These are phyloP conservation scores for Apodemus speciosus DNA, from an alignment of 2,113 vertebrate genomes.

Conservation along the genomic window DNA sequence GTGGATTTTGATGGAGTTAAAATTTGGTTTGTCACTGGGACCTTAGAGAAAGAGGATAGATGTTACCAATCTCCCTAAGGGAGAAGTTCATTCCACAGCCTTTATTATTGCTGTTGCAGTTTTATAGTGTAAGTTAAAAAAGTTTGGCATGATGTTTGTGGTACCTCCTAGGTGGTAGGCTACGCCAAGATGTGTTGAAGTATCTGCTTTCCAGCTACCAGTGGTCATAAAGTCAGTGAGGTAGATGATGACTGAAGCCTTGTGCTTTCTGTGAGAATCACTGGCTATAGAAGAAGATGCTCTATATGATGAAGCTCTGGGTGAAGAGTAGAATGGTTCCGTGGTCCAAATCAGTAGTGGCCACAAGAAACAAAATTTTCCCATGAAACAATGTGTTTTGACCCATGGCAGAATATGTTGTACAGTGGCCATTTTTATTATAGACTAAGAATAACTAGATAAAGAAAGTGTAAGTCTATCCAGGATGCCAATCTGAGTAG, in stretches of 20 bases:
- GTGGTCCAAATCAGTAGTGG: not conserved
- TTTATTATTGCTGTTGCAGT: not conserved
- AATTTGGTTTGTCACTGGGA: not conserved
- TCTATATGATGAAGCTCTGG: not conserved
- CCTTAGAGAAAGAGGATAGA: not conserved
- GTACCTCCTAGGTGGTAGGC: not conserved
- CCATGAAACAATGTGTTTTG: not conserved
- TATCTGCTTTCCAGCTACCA: not conserved
- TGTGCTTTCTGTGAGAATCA: not conserved
- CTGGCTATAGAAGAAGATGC: not conserved
- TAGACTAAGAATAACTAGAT: not conserved
- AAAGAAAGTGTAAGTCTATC: not conserved
- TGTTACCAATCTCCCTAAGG: not conserved
- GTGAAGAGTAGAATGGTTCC: not conserved
- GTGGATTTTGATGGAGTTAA: not conserved
- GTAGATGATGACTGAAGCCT: not conserved
- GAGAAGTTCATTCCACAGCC: not conserved
- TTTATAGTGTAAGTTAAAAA: conserved; percentile 11
- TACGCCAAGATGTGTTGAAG: not conserved
- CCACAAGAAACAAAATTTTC: not conserved
- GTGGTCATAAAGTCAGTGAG: not conserved
- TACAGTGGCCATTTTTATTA: not conserved
- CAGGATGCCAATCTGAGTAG: not conserved
- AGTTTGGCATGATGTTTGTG: not conserved
- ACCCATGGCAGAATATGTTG: not conserved